These are phyloP conservation scores for Andrena chrysosceles DNA, from an alignment of 2,888 invertebrate genomes.

Conservation along the genomic window DNA sequence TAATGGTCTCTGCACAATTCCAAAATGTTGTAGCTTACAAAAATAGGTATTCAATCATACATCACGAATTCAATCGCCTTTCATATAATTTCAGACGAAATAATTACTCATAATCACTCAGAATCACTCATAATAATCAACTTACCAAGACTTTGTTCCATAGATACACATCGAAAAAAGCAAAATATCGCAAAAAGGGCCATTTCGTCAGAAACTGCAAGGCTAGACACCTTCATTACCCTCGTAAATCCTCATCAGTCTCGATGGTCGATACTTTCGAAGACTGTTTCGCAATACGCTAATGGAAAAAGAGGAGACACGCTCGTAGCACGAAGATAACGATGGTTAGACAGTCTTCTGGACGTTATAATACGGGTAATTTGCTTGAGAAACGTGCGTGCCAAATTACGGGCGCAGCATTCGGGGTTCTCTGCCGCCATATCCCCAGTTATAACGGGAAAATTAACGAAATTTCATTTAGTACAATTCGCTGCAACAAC, in stretches of 20 bases:
- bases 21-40: too few species aligned
- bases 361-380: conserved; percentile 69
- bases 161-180: not conserved
- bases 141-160: not conserved
- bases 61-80: too few species aligned
- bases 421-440: conserved; percentile 20
- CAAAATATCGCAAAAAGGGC: not conserved
- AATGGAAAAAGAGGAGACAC: conserved; percentile 32
- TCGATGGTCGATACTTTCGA: not conserved
- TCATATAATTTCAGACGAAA: not conserved
- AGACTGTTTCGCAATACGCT: conserved; percentile 34
- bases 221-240: not conserved
- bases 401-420: conserved; percentile 58
- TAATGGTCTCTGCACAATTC: too few species aligned
- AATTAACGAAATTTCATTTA: conserved; percentile 74
- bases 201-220: not conserved
- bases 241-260: not conserved
- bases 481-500: conserved; percentile 55
- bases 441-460: conserved; percentile 25
- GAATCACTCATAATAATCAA: not conserved
- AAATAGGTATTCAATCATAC: too few species aligned
- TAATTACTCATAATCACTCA: not conserved
- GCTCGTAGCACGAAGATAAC: conserved; percentile 18
- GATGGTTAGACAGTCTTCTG: conserved; percentile 69
- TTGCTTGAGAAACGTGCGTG: conserved; percentile 67